phyloP scores from a whole-genome alignment of 2,888 invertebrate genomes.

The Itoplectis maculator region DNA sequence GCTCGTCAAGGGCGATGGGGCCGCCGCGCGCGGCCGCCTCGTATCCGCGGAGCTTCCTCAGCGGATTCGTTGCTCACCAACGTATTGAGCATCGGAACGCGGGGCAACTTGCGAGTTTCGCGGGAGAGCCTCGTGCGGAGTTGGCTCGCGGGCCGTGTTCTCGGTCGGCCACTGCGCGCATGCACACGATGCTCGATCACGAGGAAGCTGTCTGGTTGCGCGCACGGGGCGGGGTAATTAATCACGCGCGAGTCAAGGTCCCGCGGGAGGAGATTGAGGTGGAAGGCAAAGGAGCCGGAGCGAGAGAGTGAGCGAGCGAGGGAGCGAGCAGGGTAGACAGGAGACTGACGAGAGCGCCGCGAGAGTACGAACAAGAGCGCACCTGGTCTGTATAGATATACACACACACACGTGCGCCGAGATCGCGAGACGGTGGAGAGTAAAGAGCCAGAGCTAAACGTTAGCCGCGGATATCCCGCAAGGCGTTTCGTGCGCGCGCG shows the following conservation, averaged over 20 bases:
- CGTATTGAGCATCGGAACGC: background rate
- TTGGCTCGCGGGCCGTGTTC: constrained; percentile 53
- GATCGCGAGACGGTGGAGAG: constrained; percentile 48
- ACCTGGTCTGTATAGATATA: constrained; percentile 13
- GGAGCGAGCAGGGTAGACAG: constrained; percentile 39
- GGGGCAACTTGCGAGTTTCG: too few species aligned
- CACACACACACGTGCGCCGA: too few species aligned
- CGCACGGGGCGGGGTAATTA: constrained; percentile 66
- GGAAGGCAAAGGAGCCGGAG: constrained; percentile 34
- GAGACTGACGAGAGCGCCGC: constrained; percentile 32
- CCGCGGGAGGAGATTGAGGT: constrained; percentile 53
- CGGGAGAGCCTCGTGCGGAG: constrained; percentile 10
- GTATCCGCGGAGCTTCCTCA: background rate
- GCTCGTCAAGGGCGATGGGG: constrained; percentile 44
- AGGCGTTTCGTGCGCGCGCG: constrained; percentile 48
- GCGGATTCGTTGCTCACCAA: background rate
- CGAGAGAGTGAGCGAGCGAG: constrained; percentile 28
- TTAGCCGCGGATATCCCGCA: constrained; percentile 48
- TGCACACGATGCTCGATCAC: constrained; percentile 64
- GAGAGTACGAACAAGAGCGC: constrained; percentile 27
- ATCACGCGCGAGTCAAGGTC: constrained; percentile 71
- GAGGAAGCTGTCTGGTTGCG: constrained; percentile 63
- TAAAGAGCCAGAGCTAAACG: constrained; percentile 60
- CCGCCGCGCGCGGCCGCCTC: background rate
- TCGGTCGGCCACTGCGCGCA: constrained; percentile 33